Conservation (phyloP, 2,888 invertebrate species). For the Heliconius ethilla region DNA sequence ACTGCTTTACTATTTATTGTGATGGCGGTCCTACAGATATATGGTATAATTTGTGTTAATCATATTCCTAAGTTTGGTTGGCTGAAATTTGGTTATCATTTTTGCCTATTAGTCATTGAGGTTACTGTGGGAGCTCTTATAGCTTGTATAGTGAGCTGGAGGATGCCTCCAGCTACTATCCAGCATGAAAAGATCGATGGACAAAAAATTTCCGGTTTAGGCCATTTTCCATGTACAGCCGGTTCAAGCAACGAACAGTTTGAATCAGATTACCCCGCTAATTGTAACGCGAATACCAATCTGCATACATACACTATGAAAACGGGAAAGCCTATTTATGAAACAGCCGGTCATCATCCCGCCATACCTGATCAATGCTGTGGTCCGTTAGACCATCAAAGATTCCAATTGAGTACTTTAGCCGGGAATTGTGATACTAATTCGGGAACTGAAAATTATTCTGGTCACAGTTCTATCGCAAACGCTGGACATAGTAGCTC, state of each 20-base stretch:
- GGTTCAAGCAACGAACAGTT: constrained; percentile 93
- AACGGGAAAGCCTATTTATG: constrained; percentile 89
- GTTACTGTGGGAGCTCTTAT: constrained; percentile 92
- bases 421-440: constrained; percentile 83
- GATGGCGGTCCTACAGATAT: constrained; percentile 91
- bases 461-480: constrained; percentile 82
- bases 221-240: constrained; percentile 90
- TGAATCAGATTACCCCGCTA: constrained; percentile 91
- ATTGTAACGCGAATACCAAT: constrained; percentile 92
- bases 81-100: constrained; percentile 96
- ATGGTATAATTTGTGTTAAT: constrained; percentile 83
- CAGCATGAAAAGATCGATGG: constrained; percentile 88
- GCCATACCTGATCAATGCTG: constrained; percentile 72
- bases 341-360: constrained; percentile 78
- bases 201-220: constrained; percentile 87
- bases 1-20: constrained; percentile 92
- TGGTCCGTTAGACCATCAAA: constrained; percentile 72
- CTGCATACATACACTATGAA: constrained; percentile 91
- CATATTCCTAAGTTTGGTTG: constrained; percentile 88
- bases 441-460: constrained; percentile 84
- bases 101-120: constrained; percentile 91
- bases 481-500: constrained; percentile 80
- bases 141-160: constrained; percentile 92
- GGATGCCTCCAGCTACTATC: constrained; percentile 81
- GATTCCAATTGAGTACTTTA: constrained; percentile 80